phyloP scores from a whole-genome alignment of 2,888 invertebrate species.

The Napeogenes sylphis region DNA sequence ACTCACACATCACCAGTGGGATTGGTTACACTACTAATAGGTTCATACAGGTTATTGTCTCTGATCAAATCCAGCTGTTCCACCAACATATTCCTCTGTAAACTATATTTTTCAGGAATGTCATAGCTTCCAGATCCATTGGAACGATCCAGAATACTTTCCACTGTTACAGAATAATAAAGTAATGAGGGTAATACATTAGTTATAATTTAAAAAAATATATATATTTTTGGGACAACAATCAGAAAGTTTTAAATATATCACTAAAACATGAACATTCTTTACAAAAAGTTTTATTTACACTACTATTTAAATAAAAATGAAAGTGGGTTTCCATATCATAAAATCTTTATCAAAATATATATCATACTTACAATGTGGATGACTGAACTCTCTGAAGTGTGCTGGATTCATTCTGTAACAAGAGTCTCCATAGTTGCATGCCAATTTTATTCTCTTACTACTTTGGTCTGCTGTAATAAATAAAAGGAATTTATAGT shows the following conservation, averaged over 20 bases:
- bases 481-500: neutral
- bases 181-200: neutral
- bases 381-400: slow-evolving; percentile 87
- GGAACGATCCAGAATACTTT: slow-evolving; percentile 76
- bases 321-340: neutral
- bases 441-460: slow-evolving; percentile 73
- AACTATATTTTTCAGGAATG: slow-evolving; percentile 75
- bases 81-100: slow-evolving; percentile 72
- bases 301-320: neutral
- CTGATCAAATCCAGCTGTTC: slow-evolving; percentile 79
- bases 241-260: neutral
- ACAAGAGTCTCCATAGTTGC: slow-evolving; percentile 87
- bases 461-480: slow-evolving; percentile 48
- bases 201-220: neutral
- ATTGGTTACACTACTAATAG: slow-evolving; percentile 31
- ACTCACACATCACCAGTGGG: slow-evolving; percentile 4
- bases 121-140: slow-evolving; percentile 63
- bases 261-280: neutral
- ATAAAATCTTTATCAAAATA: neutral
- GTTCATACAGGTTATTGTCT: slow-evolving; percentile 55
- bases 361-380: slow-evolving; percentile 80
- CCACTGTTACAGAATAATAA: slow-evolving; percentile 75
- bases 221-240: neutral
- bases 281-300: neutral
- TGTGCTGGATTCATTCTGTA: slow-evolving; percentile 91